A percentile compares a stretch with the other conserved stretches of the same genome.
phyloP scores from a whole-genome alignment of 1,140 invertebrate species.

The Penaeus indicus region DNA sequence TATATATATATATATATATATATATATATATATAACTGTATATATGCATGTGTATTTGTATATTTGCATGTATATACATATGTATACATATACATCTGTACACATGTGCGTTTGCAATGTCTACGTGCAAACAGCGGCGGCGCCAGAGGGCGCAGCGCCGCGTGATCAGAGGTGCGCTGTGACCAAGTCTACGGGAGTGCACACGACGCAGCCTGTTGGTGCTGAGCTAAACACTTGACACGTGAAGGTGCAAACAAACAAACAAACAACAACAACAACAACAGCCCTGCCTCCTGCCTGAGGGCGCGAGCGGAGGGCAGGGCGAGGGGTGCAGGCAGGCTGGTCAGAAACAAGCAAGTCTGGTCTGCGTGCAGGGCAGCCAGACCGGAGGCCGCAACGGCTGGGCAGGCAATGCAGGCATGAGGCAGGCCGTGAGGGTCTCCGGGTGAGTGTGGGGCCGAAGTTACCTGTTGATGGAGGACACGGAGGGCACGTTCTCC shows the following conservation, averaged over 20 bases:
- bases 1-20: constrained; percentile 22
- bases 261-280: constrained; percentile 29
- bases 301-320: constrained; percentile 21
- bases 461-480: constrained; percentile 97
- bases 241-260: not conserved
- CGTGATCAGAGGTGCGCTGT: too few species aligned
- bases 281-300: constrained; percentile 2
- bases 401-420: constrained; percentile 43
- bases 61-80: not conserved
- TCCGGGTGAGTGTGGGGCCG: constrained; percentile 44
- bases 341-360: constrained; percentile 25
- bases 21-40: not conserved
- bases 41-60: not conserved
- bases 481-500: constrained; percentile 98
- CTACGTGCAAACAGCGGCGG: too few species aligned
- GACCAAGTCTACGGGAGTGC: too few species aligned
- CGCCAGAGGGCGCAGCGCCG: too few species aligned
- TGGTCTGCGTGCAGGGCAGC: constrained; percentile 34
- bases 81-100: not conserved
- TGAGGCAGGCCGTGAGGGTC: constrained; percentile 50
- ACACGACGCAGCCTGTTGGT: too few species aligned
- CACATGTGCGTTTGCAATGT: not conserved
- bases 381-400: constrained; percentile 31
- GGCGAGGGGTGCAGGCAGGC: constrained; percentile 16
- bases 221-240: too few species aligned